A percentile compares a stretch with the other conserved stretches of the same genome.
These are phyloP conservation scores for Pachymerium ferrugineum DNA, from an alignment of 2,888 invertebrate species.

Conservation along the genomic window DNA sequence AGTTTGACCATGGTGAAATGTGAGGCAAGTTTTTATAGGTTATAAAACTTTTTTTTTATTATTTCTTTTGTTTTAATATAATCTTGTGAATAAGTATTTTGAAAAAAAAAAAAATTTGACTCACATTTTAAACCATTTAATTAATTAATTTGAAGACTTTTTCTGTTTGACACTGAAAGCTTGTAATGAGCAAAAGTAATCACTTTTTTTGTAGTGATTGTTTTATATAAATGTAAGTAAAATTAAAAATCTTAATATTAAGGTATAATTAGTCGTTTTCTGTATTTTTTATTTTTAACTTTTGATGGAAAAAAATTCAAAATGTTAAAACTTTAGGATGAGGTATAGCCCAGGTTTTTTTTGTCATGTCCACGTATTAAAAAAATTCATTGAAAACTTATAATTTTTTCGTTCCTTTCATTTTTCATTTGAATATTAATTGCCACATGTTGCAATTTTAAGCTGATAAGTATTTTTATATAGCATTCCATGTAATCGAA, in stretches of 20 bases:
- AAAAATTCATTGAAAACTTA: conserved; percentile 3
- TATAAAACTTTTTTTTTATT: no score
- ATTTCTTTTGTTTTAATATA: no score
- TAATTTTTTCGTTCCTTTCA: background rate
- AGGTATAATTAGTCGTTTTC: background rate
- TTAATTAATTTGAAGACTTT: background rate
- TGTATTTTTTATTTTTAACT: conserved; percentile 1
- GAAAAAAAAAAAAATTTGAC: no score
- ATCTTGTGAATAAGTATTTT: no score
- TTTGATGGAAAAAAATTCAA: conserved; percentile 4
- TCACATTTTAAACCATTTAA: background rate
- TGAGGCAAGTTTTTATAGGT: background rate
- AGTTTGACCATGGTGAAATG: background rate
- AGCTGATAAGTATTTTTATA: background rate
- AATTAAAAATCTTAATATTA: background rate
- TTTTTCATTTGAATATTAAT: background rate
- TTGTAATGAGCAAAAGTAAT: background rate
- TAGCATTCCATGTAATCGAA: no score
- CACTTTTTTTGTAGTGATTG: background rate
- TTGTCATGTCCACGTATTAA: conserved; percentile 13
- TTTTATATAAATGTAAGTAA: conserved; percentile 13
- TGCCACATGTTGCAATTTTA: background rate
- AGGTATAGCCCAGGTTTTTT: conserved; percentile 7
- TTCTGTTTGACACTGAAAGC: background rate
- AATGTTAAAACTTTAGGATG: conserved; percentile 1